A percentile compares a stretch with the other conserved stretches of the same genome.
Conservation (phyloP, 2,113 vertebrate genomes). For the Pipa parva region DNA sequence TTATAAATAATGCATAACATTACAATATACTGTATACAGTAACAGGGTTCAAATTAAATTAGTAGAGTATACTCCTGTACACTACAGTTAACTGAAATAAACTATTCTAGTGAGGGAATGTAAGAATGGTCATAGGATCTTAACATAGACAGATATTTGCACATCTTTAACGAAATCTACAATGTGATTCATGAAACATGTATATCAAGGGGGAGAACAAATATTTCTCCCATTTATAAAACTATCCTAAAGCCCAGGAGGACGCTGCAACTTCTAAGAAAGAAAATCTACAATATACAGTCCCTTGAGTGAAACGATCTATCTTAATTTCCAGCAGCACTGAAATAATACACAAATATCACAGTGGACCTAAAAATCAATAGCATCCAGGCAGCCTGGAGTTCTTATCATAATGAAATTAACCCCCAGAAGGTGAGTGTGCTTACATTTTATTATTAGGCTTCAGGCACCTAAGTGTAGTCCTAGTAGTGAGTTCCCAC, state of each 20-base stretch:
- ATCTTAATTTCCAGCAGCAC: conserved; percentile 27
- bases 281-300: conserved; percentile 12
- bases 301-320: conserved; percentile 24
- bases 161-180: too few relatives aligned
- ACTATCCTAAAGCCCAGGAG: conserved; percentile 2
- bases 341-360: conserved; percentile 35
- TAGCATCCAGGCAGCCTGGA: conserved; percentile 9
- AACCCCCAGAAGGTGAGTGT: conserved; percentile 10
- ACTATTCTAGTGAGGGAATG: too few relatives aligned
- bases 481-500: neutral
- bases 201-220: neutral
- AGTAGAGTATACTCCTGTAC: too few relatives aligned
- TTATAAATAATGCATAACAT: too few relatives aligned
- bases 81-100: too few relatives aligned
- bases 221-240: neutral
- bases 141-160: too few relatives aligned
- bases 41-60: too few relatives aligned
- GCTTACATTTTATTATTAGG: conserved; percentile 23
- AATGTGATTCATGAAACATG: neutral
- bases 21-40: too few relatives aligned
- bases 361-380: conserved; percentile 26
- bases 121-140: too few relatives aligned
- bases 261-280: conserved; percentile 4
- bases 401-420: conserved; percentile 30
- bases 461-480: conserved; percentile 5